These are phyloP conservation scores for Embiotoca jacksoni DNA, from an alignment of 2,113 vertebrate genomes.

Conservation along the genomic window DNA sequence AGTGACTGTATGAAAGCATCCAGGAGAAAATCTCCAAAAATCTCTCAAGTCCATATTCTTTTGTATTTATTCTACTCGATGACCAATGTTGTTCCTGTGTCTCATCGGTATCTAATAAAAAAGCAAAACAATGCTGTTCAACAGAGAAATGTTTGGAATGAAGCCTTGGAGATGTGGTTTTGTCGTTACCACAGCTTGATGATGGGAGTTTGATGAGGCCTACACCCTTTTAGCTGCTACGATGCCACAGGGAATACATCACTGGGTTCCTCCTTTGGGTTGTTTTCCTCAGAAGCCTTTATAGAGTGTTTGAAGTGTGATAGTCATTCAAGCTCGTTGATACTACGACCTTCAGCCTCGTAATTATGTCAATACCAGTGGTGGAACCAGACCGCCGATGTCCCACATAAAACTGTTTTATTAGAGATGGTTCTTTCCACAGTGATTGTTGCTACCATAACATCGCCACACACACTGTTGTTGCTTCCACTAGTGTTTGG, in stretches of 20 bases:
- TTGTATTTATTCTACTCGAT: slow-evolving; percentile 11
- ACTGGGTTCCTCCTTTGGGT: slow-evolving; percentile 1
- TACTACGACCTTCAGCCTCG: slow-evolving; percentile 9
- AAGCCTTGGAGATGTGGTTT: slow-evolving; percentile 30
- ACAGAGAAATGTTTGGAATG: slow-evolving; percentile 32
- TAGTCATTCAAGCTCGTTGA: slow-evolving; percentile 24
- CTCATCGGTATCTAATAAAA: slow-evolving; percentile 10
- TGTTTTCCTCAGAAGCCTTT: slow-evolving; percentile 44
- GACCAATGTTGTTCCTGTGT: background rate
- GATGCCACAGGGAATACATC: slow-evolving; percentile 26
- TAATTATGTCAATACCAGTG: slow-evolving; percentile 27
- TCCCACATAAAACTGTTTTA: slow-evolving; percentile 17
- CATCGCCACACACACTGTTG: background rate
- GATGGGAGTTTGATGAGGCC: slow-evolving; percentile 11
- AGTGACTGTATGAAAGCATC: too few species aligned
- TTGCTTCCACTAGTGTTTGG: background rate
- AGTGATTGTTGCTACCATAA: slow-evolving; percentile 8
- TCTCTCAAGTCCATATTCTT: background rate
- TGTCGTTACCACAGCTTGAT: slow-evolving; percentile 24
- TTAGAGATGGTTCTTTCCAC: slow-evolving; percentile 33
- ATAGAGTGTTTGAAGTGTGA: slow-evolving; percentile 24
- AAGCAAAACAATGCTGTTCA: background rate
- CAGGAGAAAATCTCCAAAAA: background rate
- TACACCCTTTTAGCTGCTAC: slow-evolving; percentile 10
- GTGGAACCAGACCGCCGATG: slow-evolving; percentile 1